These are phyloP conservation scores for Drosophila paramelanica DNA, from an alignment of 2,888 invertebrate genomes.

Conservation along the genomic window DNA sequence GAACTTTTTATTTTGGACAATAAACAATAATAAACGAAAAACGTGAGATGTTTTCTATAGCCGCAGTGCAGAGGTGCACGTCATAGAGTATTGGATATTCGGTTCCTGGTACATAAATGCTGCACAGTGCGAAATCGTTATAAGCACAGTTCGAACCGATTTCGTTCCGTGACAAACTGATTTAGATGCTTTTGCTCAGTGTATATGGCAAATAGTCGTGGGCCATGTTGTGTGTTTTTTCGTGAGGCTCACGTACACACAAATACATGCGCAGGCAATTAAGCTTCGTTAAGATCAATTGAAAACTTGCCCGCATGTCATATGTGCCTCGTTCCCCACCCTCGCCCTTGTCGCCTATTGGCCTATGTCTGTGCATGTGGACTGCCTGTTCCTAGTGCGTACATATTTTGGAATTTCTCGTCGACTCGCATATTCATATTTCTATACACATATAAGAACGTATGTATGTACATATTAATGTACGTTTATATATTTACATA, in stretches of 20 bases:
- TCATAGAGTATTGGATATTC: neutral
- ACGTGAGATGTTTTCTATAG: no score
- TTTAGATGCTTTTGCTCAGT: conserved; percentile 36
- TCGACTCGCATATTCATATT: conserved; percentile 20
- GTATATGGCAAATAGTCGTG: conserved; percentile 42
- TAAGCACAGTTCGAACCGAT: neutral
- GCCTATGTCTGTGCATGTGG: conserved; percentile 14
- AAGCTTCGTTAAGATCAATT: conserved; percentile 85
- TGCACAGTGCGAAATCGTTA: conserved; percentile 20
- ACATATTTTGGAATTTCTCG: conserved; percentile 65
- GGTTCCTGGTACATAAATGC: neutral
- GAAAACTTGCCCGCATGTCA: conserved; percentile 84
- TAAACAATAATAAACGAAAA: no score
- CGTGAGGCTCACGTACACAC: conserved; percentile 52
- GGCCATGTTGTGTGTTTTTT: conserved; percentile 29
- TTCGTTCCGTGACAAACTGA: neutral
- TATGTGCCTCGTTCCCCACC: conserved; percentile 17
- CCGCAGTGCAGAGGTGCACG: neutral
- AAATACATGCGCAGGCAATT: conserved; percentile 82
- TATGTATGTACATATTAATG: neutral
- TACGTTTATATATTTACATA: neutral
- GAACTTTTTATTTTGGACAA: no score
- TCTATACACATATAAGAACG: neutral
- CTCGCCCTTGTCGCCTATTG: conserved; percentile 2
- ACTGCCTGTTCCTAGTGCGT: conserved; percentile 46